phyloP scores from a whole-genome alignment of 2,113 vertebrate genomes.

The Lepus europaeus region DNA sequence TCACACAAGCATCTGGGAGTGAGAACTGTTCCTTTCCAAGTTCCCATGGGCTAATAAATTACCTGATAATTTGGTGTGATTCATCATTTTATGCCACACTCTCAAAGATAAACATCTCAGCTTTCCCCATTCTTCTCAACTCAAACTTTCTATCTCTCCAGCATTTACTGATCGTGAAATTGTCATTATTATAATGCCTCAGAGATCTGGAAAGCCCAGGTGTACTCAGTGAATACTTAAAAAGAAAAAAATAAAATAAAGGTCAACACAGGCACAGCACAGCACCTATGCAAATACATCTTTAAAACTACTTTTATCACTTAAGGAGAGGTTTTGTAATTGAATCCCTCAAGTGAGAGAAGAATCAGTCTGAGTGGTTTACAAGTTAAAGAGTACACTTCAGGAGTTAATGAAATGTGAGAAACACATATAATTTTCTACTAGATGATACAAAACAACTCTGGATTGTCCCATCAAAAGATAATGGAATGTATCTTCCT shows the following conservation, averaged over 20 bases:
- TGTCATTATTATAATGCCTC: slow-evolving; percentile 13
- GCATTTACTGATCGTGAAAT: slow-evolving; percentile 28
- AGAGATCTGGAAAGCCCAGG: not conserved
- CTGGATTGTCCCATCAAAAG: not conserved
- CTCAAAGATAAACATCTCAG: slow-evolving; percentile 9
- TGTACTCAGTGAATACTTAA: slow-evolving; percentile 36
- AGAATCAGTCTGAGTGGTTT: slow-evolving; percentile 63
- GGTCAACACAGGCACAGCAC: not conserved
- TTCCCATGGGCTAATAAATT: not conserved
- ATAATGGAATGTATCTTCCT: slow-evolving; percentile 44
- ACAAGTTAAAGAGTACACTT: slow-evolving; percentile 55
- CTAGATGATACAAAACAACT: not conserved
- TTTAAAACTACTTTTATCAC: slow-evolving; percentile 73
- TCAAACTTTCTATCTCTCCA: not conserved
- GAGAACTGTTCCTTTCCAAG: not conserved
- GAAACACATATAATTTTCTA: slow-evolving; percentile 13
- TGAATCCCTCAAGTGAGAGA: slow-evolving; percentile 62
- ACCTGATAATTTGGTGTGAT: not conserved
- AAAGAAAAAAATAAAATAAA: slow-evolving; percentile 61
- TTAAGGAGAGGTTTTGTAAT: slow-evolving; percentile 55
- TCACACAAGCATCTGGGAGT: not conserved
- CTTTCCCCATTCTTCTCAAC: not conserved
- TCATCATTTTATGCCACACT: not conserved
- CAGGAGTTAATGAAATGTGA: slow-evolving; percentile 68
- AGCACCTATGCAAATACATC: slow-evolving; percentile 17